These are phyloP conservation scores for Fregata magnificens DNA, from an alignment of 2,113 vertebrate species.

Conservation along the genomic window DNA sequence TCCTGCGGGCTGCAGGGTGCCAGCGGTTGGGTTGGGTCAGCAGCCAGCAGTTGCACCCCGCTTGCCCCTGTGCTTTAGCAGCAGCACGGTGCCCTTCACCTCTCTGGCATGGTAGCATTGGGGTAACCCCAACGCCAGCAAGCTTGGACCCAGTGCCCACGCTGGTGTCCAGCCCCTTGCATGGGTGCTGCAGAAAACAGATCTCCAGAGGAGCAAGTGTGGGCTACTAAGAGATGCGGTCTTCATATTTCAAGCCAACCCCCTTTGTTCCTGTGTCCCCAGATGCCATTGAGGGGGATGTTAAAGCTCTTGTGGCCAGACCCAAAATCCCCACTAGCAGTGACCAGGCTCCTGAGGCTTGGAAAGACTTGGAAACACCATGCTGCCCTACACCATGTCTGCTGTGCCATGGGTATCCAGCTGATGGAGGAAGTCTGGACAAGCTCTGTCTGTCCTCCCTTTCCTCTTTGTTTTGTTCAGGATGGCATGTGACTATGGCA, in stretches of 20 bases:
- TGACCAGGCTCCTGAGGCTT: not conserved
- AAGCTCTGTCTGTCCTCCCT: not conserved
- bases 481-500: accelerated
- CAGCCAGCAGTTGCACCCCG: not conserved
- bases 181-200: not conserved
- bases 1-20: not conserved
- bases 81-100: accelerated
- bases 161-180: not conserved
- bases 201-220: not conserved
- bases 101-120: accelerated
- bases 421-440: not conserved
- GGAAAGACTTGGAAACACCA: not conserved
- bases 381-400: accelerated
- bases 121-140: accelerated
- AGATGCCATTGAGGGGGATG: not conserved
- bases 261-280: not conserved
- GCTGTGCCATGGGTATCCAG: not conserved
- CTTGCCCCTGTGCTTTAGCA: not conserved
- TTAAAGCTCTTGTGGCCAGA: not conserved
- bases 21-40: not conserved
- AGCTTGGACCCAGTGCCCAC: not conserved
- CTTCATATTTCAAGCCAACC: not conserved
- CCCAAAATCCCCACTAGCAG: not conserved
- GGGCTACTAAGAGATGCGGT: not conserved
- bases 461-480: not conserved